Percentiles rank a stretch among this genome's conserved stretches.
phyloP scores from a whole-genome alignment of 2,888 invertebrate genomes.

The Meiosimyza decipiens region DNA sequence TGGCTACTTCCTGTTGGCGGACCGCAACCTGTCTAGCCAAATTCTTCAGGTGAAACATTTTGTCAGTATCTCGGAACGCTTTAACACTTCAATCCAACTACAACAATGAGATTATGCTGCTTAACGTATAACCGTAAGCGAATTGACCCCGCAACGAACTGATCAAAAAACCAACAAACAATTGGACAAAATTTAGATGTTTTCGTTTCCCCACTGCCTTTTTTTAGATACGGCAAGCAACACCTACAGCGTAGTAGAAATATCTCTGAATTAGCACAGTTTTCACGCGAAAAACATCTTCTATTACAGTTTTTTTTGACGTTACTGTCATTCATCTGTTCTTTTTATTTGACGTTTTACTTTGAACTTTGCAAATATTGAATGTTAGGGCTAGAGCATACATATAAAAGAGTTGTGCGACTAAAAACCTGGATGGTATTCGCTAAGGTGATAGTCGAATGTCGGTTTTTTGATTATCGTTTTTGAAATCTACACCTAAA shows the following conservation, averaged over 20 bases:
- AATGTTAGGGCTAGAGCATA: too few relatives aligned
- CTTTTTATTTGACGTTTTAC: neutral
- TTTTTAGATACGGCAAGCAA: too few relatives aligned
- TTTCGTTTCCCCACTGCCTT: neutral
- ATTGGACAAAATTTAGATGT: constrained; percentile 25
- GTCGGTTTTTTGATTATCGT: too few relatives aligned
- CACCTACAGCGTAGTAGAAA: too few relatives aligned
- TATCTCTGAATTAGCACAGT: neutral
- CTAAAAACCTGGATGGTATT: too few relatives aligned
- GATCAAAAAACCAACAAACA: constrained; percentile 41
- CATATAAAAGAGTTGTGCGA: too few relatives aligned
- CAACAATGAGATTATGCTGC: constrained; percentile 30
- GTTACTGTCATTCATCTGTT: neutral
- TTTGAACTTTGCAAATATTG: neutral
- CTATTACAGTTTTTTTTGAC: neutral
- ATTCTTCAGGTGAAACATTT: constrained; percentile 80
- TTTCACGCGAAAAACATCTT: constrained; percentile 1
- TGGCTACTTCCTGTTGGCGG: constrained; percentile 73
- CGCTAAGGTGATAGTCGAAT: too few relatives aligned
- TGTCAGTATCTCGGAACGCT: constrained; percentile 17
- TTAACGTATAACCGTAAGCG: constrained; percentile 51
- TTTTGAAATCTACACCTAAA: too few relatives aligned
- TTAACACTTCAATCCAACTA: constrained; percentile 26
- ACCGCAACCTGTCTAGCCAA: constrained; percentile 71
- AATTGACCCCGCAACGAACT: constrained; percentile 57